Conservation (phyloP, 2,888 invertebrate genomes). For the Oscheius myriophilus region DNA sequence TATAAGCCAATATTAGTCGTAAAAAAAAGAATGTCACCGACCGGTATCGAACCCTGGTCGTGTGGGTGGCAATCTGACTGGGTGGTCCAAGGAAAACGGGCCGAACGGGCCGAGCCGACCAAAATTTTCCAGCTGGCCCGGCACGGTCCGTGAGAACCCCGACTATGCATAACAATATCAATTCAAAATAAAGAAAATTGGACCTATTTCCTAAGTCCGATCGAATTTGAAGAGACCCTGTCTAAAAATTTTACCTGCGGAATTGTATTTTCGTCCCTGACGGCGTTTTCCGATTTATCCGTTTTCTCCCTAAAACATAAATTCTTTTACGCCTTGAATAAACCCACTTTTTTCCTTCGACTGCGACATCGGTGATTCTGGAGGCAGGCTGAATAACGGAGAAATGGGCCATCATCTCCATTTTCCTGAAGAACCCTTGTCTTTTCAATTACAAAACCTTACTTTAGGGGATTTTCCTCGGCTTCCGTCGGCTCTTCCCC, state of each 20-base stretch:
- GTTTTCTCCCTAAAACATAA: not conserved
- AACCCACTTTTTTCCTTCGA: constrained; percentile 6
- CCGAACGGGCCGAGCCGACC: no score
- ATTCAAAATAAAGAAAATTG: no score
- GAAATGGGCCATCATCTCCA: constrained; percentile 29
- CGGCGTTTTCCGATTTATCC: not conserved
- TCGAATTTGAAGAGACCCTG: no score
- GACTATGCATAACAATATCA: not conserved
- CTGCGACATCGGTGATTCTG: constrained; percentile 16
- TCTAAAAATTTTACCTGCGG: no score
- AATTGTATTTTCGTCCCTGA: not conserved
- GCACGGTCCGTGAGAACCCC: no score
- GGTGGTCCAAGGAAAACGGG: no score
- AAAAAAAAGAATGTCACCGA: no score
- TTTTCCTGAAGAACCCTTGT: constrained; percentile 12
- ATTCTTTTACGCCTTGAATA: not conserved
- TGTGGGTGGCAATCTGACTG: no score
- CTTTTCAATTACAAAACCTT: not conserved
- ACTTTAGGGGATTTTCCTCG: constrained; percentile 5
- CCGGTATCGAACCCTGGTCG: no score
- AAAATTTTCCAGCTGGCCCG: no score
- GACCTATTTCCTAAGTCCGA: no score
- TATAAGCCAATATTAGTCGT: no score
- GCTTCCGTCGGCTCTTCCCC: not conserved
- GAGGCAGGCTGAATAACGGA: constrained; percentile 6